phyloP scores from a whole-genome alignment of 1,140 invertebrate species.

The Brachionus rotundiformis region DNA sequence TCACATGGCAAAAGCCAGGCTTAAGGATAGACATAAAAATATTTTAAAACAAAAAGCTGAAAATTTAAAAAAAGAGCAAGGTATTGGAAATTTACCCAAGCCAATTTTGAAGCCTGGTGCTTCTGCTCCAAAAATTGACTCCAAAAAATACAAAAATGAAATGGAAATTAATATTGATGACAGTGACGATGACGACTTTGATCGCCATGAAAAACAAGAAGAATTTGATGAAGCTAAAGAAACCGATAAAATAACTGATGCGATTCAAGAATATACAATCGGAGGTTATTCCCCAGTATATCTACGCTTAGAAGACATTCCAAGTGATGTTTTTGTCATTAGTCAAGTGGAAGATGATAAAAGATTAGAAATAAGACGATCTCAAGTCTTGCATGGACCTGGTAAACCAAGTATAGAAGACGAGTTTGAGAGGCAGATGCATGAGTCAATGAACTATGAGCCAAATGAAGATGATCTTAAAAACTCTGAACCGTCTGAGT shows the following conservation, averaged over 20 bases:
- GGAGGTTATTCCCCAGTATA: constrained; percentile 26
- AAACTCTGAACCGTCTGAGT: constrained; percentile 63
- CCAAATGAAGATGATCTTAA: background rate
- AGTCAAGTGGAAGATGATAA: constrained; percentile 27
- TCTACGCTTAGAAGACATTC: background rate
- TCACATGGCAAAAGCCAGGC: constrained; percentile 86
- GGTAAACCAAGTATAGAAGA: constrained; percentile 38
- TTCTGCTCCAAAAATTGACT: background rate
- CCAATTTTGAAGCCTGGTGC: constrained; percentile 53
- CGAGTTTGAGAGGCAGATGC: constrained; percentile 26
- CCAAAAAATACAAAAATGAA: constrained; percentile 52
- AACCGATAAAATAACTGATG: constrained; percentile 7
- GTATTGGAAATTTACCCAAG: background rate
- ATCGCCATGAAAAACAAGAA: background rate
- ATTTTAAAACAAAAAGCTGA: constrained; percentile 85
- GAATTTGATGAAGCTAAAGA: constrained; percentile 38
- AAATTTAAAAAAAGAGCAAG: constrained; percentile 78
- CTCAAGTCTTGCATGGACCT: background rate
- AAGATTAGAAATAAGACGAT: background rate
- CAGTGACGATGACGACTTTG: constrained; percentile 44
- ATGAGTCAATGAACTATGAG: constrained; percentile 24
- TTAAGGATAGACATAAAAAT: constrained; percentile 87
- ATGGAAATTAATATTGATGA: constrained; percentile 57
- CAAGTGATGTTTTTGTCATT: background rate
- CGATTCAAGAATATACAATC: constrained; percentile 1